phyloP scores from a whole-genome alignment of 2,888 invertebrate genomes.

The Torymus aiolomorphi region DNA sequence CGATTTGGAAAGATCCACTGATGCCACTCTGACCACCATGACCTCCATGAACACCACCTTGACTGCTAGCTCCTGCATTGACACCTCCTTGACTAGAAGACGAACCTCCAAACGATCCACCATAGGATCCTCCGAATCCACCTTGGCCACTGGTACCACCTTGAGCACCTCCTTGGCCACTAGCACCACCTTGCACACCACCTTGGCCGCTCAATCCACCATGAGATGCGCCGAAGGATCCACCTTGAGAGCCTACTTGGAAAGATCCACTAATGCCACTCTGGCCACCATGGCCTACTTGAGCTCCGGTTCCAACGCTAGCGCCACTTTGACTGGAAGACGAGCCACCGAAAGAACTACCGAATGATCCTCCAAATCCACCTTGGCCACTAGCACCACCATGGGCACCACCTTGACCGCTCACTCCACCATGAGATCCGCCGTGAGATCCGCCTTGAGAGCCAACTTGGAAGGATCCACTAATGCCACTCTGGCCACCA shows the following conservation, averaged over 20 bases:
- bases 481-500: neutral
- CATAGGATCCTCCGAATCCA: no score
- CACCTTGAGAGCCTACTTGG: neutral
- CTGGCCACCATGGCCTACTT: conserved; percentile 6
- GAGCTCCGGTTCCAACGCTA: neutral
- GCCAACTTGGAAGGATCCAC: neutral
- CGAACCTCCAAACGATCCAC: no score
- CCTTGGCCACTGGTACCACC: no score
- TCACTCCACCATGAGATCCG: neutral
- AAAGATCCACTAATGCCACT: neutral
- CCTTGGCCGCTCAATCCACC: neutral
- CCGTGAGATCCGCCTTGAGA: neutral
- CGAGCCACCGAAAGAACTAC: no score
- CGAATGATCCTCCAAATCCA: no score
- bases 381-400: no score
- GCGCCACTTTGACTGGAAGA: no score
- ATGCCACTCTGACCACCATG: conserved; percentile 6
- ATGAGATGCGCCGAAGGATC: neutral
- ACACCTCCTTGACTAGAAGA: no score
- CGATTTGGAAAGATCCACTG: no score
- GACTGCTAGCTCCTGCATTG: neutral
- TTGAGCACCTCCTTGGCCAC: no score
- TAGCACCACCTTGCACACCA: neutral
- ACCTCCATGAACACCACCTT: conserved; percentile 17
- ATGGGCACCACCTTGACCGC: neutral